A percentile compares a stretch with the other conserved stretches of the same genome.
These are phyloP conservation scores for Otolemur garnettii DNA, from an alignment of 2,113 vertebrate genomes.

Conservation along the genomic window DNA sequence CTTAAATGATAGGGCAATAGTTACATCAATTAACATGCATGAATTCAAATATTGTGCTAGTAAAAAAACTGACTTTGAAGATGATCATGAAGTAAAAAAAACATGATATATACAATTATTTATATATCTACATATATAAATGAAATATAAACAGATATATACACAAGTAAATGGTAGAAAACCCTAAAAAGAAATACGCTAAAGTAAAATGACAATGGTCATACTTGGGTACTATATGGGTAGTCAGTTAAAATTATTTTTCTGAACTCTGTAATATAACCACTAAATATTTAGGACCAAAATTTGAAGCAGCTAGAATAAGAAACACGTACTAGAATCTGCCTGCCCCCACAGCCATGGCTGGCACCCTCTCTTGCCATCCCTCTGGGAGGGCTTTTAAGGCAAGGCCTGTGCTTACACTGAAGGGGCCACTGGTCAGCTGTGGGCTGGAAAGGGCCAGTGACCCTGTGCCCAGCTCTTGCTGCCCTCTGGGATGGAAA, in stretches of 20 bases:
- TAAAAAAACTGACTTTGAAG: conserved; percentile 44
- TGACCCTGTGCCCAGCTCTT: neutral
- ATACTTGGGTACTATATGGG: neutral
- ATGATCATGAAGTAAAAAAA: neutral
- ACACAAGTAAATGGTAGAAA: neutral
- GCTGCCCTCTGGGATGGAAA: neutral
- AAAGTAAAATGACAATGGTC: neutral
- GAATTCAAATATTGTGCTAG: conserved; percentile 18
- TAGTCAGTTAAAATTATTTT: conserved; percentile 11
- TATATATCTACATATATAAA: neutral
- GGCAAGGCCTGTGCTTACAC: neutral
- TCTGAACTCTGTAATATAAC: conserved; percentile 1
- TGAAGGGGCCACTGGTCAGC: neutral
- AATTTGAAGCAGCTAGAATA: neutral
- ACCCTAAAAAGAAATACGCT: neutral
- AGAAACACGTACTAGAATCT: neutral
- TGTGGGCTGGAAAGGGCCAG: neutral
- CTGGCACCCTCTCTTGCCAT: neutral
- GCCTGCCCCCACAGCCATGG: neutral
- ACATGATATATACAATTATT: neutral
- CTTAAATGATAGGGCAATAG: conserved; percentile 5
- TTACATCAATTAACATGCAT: neutral
- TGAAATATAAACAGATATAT: neutral
- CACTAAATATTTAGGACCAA: neutral
- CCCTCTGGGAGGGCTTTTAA: neutral